Evolutionary conservation across 1,140 invertebrate species (phyloP), one percentile per base, ranked within the genome.

Genomic region (Conus betulinus): DNA sequence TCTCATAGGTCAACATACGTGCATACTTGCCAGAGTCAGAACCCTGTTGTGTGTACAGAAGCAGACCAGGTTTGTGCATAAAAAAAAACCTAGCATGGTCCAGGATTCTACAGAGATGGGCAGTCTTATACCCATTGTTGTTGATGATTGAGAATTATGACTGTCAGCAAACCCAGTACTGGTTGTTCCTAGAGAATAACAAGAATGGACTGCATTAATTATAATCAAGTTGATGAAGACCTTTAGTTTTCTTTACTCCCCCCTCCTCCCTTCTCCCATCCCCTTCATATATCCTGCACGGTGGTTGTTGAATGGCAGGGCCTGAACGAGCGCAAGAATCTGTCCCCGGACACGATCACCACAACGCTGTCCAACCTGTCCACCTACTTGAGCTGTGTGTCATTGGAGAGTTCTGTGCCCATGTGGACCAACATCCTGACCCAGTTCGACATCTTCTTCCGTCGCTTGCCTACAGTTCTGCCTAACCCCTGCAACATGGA

Each of bases 311-410:
- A 39, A 39, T 39, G 39, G 39, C 91, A 97, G 97, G 96, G 97
- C 84, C 94, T 99, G 71, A 99, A 98, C 95, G 97, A 97, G 0
- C 98, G 97, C 94, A 99, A 99, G 95, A 97, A 97, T 1, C 93
- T 99, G 81, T 97, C 98, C 5, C 95, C 97, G 52, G 98, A 98
- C 89, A 96, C 96, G 74, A 93, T 95, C 53, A 93, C 93, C 85
- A 89, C 92, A 5, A 87, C 99, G 79, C 95, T 99, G 55, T 96
- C 97, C 90, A 99, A 99, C 95, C 97, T 99, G 91, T 97, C 98
- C 3, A 97, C 97, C 93, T 99, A 99, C 95, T 96, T 99, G 93
- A 98, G 99, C 92, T 98, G 98, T 95, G 96, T 99, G 63, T 97
- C 98, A 7, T 95, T 98, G 88, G 98, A 99, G 94, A 97, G 97